Conservation (phyloP, 1,140 invertebrate species). For the Drosophila athabasca region DNA sequence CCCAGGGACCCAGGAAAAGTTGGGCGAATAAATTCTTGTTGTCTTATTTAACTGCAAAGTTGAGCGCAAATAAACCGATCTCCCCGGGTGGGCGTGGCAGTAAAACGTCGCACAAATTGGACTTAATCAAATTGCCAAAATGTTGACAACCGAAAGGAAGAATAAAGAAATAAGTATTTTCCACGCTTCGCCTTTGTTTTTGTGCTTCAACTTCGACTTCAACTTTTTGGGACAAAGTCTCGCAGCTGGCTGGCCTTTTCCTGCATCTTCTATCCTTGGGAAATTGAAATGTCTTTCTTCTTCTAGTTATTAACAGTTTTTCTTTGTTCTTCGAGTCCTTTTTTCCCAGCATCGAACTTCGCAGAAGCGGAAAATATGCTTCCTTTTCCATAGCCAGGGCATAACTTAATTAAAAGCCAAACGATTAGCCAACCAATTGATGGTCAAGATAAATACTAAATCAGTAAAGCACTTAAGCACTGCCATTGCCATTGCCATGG, state of each 20-base stretch:
- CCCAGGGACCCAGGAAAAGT: conserved; percentile 32
- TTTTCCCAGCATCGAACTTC: not conserved
- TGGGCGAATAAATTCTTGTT: conserved; percentile 40
- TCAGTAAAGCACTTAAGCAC: not conserved
- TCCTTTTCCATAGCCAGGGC: not conserved
- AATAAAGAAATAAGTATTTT: conserved; percentile 53
- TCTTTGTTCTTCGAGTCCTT: not conserved
- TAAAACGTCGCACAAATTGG: conserved; percentile 69
- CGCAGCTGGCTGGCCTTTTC: not conserved
- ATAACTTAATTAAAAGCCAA: conserved; percentile 25
- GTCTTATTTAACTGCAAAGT: conserved; percentile 74
- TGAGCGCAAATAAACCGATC: conserved; percentile 67
- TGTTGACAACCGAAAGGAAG: conserved; percentile 55
- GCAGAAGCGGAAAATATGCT: conserved; percentile 1
- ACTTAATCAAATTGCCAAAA: conserved; percentile 79
- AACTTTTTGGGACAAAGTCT: conserved; percentile 11
- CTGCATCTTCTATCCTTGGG: conserved; percentile 7
- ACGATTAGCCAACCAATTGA: conserved; percentile 30
- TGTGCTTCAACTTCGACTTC: conserved; percentile 17
- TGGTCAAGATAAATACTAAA: conserved; percentile 4
- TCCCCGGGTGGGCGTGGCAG: conserved; percentile 51
- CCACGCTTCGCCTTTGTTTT: conserved; percentile 64
- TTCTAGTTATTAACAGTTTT: not conserved
- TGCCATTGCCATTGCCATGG: not conserved
- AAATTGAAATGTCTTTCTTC: conserved; percentile 33